These are phyloP conservation scores for Scelioninae gen. 2 DNA, from an alignment of 2,888 invertebrate species.

Conservation along the genomic window DNA sequence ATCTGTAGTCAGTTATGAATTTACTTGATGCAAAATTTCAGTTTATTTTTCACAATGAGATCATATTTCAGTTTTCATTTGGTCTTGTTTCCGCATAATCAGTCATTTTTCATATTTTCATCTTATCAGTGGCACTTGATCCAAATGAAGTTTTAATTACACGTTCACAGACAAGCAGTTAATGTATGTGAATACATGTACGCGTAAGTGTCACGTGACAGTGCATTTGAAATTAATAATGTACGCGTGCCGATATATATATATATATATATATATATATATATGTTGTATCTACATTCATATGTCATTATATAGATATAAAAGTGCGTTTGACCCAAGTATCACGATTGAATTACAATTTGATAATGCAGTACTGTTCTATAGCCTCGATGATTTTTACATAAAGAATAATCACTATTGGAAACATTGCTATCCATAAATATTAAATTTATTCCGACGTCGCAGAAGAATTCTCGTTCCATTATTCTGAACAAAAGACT, in stretches of 20 bases:
- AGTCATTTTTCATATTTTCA: constrained; percentile 31
- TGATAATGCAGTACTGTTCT: constrained; percentile 64
- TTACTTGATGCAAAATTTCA: constrained; percentile 20
- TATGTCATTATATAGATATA: background rate
- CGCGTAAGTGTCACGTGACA: constrained; percentile 26
- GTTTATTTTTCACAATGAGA: constrained; percentile 4
- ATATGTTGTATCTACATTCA: background rate
- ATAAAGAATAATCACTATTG: too few species aligned
- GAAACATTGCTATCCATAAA: too few species aligned
- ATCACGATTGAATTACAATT: constrained; percentile 69
- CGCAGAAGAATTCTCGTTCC: too few species aligned
- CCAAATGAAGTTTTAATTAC: constrained; percentile 37
- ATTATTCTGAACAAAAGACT: too few species aligned
- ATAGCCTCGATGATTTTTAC: too few species aligned
- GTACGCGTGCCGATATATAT: constrained; percentile 33
- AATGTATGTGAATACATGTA: background rate
- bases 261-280: background rate
- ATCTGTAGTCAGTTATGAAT: too few species aligned
- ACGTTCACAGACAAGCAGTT: constrained; percentile 9
- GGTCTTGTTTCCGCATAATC: constrained; percentile 15
- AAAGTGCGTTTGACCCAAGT: constrained; percentile 69
- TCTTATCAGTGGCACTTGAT: constrained; percentile 25
- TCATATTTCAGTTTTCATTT: constrained; percentile 27
- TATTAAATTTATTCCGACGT: too few species aligned
- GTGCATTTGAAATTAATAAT: constrained; percentile 17